A percentile compares a stretch with the other conserved stretches of the same genome.
These are phyloP conservation scores for Leptobrachium leishanense DNA, from an alignment of 2,113 vertebrate species.

Conservation along the genomic window DNA sequence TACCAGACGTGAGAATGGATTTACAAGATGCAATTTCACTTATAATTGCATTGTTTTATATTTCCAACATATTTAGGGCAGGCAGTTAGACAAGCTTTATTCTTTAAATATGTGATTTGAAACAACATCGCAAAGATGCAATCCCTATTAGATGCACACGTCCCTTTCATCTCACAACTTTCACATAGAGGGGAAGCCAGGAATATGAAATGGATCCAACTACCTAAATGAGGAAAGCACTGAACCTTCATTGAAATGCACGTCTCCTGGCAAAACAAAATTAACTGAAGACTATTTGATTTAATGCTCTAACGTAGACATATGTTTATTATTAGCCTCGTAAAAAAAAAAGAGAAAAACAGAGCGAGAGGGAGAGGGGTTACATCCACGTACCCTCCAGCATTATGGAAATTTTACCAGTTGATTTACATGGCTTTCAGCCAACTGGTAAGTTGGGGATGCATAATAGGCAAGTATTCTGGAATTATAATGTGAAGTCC, in stretches of 20 bases:
- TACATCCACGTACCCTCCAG: constrained; percentile 33
- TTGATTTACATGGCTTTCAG: constrained; percentile 22
- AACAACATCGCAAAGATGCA: constrained; percentile 33
- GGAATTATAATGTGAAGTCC: constrained; percentile 17
- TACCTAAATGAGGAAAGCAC: constrained; percentile 40
- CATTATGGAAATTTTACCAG: constrained; percentile 43
- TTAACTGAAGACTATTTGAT: constrained; percentile 33
- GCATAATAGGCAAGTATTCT: constrained; percentile 25
- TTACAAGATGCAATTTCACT: constrained; percentile 36
- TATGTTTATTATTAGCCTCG: constrained; percentile 42
- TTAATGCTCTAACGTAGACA: constrained; percentile 34
- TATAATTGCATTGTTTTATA: constrained; percentile 32
- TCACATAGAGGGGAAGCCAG: constrained; percentile 24
- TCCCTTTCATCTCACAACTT: constrained; percentile 31
- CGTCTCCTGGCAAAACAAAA: constrained; percentile 38
- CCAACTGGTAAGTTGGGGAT: constrained; percentile 26
- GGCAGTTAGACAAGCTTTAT: constrained; percentile 32
- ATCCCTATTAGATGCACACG: constrained; percentile 30
- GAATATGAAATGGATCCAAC: constrained; percentile 22
- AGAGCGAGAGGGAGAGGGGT: neutral
- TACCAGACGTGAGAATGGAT: constrained; percentile 34
- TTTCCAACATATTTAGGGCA: constrained; percentile 10
- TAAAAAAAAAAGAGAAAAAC: constrained; percentile 1
- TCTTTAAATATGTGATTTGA: constrained; percentile 44
- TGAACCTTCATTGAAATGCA: constrained; percentile 43